Evolutionary conservation across 2,797 vertebrate genomes (phyloP).

Genomic region (Sebastes flavidus): DNA sequence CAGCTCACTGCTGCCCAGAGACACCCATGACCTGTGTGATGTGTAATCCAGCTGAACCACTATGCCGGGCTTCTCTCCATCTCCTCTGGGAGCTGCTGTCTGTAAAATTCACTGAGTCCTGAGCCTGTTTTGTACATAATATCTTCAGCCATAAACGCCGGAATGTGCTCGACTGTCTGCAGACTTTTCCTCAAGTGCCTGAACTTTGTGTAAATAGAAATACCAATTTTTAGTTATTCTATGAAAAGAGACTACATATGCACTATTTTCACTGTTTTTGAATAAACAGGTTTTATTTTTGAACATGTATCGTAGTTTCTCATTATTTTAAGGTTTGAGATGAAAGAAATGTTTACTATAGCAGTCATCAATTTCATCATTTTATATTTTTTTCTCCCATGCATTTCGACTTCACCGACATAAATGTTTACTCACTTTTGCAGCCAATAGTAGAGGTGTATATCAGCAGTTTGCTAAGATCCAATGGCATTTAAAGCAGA

Average conservation of each 20-base stretch:
- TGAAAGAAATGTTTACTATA: background rate
- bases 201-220: slow-evolving; percentile 64
- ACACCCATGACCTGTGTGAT: slow-evolving; percentile 57
- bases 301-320: background rate
- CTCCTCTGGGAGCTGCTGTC: slow-evolving; percentile 60
- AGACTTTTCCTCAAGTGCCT: slow-evolving; percentile 39
- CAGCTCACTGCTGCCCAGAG: slow-evolving; percentile 44
- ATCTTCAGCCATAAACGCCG: slow-evolving; percentile 52
- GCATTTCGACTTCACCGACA: background rate
- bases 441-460: background rate
- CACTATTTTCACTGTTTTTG: slow-evolving; percentile 46
- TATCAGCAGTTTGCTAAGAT: background rate
- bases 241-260: slow-evolving; percentile 26
- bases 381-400: background rate
- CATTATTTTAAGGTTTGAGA: background rate
- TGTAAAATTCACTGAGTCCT: slow-evolving; percentile 55
- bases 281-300: slow-evolving; percentile 71
- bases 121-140: slow-evolving; percentile 72
- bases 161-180: slow-evolving; percentile 56
- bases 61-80: slow-evolving; percentile 24
- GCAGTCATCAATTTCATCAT: background rate
- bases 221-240: slow-evolving; percentile 5
- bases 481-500: background rate
- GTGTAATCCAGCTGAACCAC: slow-evolving; percentile 62
- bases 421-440: background rate